Base-by-base conservation (phyloP, 2,888 invertebrate species). In the Dorcus parallelipipedus region DNA sequence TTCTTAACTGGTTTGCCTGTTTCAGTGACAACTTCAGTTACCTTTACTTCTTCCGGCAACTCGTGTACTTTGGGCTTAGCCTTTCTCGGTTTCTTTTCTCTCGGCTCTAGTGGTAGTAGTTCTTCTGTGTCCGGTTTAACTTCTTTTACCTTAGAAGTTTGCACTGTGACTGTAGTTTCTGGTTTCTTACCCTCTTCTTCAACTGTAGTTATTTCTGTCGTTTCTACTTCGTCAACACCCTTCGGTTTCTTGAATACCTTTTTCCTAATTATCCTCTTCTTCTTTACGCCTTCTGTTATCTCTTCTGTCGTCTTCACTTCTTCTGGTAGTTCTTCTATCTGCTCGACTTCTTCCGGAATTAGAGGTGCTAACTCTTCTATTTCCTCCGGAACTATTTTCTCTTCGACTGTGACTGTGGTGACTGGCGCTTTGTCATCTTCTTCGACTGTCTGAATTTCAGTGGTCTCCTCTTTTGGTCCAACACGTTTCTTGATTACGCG, bases 361-460 rank as follows among this genome's bases (percentile, higher is more conserved):
- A 76, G 70, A 38, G 40, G 63, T 45, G 33, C n/a, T 9, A 52
- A 41, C 49, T 59, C 51, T 8, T 60, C 43, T 50, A 33, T 8
- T 56, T 55, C 57, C 47, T 54, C 61, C 3, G 62, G 66, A 23
- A 69, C 56, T 9, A 43, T n/a, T 41, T 58, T 56, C 59, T 58
- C 59, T 20, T 58, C 47, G 6, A 68, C 69, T 33, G 66, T 64
- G n/a, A 82, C 78, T 3, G 74, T 73, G 0, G 61, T 73, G 65
- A 73, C 63, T 59, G 78, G 78, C 0, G 71, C 73, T 55, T 75
- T 68, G 8, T 62, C 65, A 38, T 67, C 67, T 47, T 69, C 75
- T 59, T 47, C 65, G 1, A 76, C 69, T 64, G 72, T 72, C 26
- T 70, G 65, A 43, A 74, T 71, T 71, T 78, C 79, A 50, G 67